A percentile compares a stretch with the other conserved stretches of the same genome.
phyloP scores from a whole-genome alignment of 2,797 vertebrate species.

The Sebastes hubbsi region DNA sequence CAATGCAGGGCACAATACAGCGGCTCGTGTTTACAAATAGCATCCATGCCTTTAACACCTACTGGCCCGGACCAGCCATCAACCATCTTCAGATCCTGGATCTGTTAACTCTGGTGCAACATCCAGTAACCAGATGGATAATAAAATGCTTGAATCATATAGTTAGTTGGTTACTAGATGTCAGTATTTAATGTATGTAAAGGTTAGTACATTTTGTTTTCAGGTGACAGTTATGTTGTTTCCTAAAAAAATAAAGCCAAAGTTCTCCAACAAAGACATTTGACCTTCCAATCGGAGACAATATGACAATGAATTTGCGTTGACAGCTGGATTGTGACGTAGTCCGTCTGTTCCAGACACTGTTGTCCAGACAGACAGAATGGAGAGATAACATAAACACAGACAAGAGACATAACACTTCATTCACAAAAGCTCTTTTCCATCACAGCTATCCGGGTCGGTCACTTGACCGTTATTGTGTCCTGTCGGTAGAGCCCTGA shows the following conservation, averaged over 20 bases:
- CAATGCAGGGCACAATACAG: conserved; percentile 72
- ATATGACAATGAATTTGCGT: conserved; percentile 65
- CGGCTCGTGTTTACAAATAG: conserved; percentile 73
- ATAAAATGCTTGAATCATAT: not conserved
- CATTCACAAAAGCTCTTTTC: conserved; percentile 78
- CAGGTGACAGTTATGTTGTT: not conserved
- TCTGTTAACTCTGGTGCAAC: not conserved
- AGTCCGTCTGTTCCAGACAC: conserved; percentile 50
- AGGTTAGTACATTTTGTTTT: not conserved
- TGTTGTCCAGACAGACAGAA: conserved; percentile 60
- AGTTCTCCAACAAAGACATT: conserved; percentile 29
- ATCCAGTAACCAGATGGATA: not conserved
- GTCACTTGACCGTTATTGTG: conserved; percentile 74
- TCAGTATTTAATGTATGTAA: not conserved
- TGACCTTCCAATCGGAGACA: conserved; percentile 26
- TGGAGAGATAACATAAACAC: conserved; percentile 68
- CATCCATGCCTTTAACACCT: conserved; percentile 62
- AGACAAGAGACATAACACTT: conserved; percentile 67
- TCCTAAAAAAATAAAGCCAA: not conserved
- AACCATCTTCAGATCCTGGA: conserved; percentile 44
- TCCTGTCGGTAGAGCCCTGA: conserved; percentile 40
- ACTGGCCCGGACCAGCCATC: conserved; percentile 9
- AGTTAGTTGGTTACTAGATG: not conserved
- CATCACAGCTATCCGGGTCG: conserved; percentile 71
- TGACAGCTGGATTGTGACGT: conserved; percentile 45